A percentile compares a stretch with the other conserved stretches of the same genome.
Conservation (phyloP, 2,113 vertebrate species). For the Gadus chalcogrammus region DNA sequence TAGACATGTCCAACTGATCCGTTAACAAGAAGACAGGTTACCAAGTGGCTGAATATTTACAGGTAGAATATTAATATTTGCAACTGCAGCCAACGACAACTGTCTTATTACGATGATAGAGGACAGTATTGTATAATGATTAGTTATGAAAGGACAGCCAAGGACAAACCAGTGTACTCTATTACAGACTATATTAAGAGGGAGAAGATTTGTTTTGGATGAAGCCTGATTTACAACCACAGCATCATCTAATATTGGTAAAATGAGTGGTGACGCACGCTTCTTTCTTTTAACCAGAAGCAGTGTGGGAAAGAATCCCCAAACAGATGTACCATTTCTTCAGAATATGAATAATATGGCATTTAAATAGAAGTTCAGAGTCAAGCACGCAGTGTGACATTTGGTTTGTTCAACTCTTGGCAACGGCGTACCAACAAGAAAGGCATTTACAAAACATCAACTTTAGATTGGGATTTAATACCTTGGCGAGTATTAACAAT, state of each 20-base stretch:
- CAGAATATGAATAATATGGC: neutral
- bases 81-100: no score
- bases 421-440: neutral
- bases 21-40: no score
- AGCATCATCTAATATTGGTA: neutral
- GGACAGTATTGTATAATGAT: neutral
- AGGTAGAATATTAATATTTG: no score
- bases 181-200: neutral
- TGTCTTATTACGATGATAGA: neutral
- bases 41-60: no score
- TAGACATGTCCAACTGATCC: no score
- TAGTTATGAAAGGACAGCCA: neutral
- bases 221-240: neutral
- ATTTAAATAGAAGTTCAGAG: neutral
- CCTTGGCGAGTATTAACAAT: neutral
- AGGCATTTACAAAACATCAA: neutral
- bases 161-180: neutral
- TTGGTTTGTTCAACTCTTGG: neutral
- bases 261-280: neutral
- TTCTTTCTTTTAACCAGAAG: neutral
- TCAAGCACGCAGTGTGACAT: neutral
- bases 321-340: neutral
- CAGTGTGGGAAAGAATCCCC: neutral
- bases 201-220: neutral
- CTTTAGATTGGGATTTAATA: neutral